phyloP scores from a whole-genome alignment of 2,797 vertebrate species.

The Heteromormyrus szaboi region DNA sequence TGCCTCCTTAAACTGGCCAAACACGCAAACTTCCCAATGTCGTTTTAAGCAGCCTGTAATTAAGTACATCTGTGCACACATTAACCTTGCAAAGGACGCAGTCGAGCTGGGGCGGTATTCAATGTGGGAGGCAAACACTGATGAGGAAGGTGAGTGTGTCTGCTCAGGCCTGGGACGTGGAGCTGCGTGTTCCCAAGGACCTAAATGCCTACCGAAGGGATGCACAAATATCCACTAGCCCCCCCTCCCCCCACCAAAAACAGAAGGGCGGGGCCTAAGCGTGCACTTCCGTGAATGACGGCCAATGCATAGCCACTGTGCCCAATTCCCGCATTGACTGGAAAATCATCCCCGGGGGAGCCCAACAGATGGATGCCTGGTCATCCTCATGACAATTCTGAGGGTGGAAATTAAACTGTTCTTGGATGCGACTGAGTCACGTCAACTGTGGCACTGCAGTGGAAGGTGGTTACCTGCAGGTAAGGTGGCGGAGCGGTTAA shows the following conservation, averaged over 20 bases:
- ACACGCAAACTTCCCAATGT: constrained; percentile 62
- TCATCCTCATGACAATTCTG: background rate
- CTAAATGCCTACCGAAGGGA: constrained; percentile 34
- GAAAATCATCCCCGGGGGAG: background rate
- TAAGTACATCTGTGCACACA: constrained; percentile 69
- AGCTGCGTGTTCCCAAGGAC: constrained; percentile 31
- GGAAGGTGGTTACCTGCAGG: background rate
- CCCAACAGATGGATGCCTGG: background rate
- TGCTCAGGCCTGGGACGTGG: constrained; percentile 23
- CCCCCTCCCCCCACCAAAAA: background rate
- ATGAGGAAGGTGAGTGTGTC: constrained; percentile 55
- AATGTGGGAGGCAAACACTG: constrained; percentile 38
- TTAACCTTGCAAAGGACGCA: constrained; percentile 44
- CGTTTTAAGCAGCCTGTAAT: constrained; percentile 62
- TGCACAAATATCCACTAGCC: background rate
- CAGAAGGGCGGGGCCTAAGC: background rate
- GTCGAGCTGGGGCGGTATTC: constrained; percentile 28
- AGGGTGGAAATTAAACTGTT: background rate
- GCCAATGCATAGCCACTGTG: background rate
- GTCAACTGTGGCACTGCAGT: background rate
- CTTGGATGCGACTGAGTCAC: background rate
- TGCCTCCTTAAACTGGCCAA: constrained; percentile 59
- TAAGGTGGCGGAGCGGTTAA: background rate
- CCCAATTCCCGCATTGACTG: background rate
- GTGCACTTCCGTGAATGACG: background rate